phyloP scores from a whole-genome alignment of 2,797 vertebrate genomes.

The Prionace glauca region DNA sequence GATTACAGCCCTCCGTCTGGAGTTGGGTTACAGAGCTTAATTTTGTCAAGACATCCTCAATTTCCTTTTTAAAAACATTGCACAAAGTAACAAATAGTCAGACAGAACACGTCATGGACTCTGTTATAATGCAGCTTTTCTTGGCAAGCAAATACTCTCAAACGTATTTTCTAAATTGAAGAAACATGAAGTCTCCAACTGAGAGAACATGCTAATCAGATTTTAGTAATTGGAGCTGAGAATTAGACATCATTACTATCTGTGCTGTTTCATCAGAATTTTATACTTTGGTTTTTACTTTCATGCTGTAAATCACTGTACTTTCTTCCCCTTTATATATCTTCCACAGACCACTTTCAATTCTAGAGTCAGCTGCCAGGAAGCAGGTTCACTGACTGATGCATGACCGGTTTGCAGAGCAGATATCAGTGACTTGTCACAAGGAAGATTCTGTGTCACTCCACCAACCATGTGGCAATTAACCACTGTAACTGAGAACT shows the following conservation, averaged over 20 bases:
- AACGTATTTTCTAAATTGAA: neutral
- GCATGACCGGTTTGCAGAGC: neutral
- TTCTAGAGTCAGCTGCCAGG: too few relatives aligned
- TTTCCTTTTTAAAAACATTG: constrained; percentile 33
- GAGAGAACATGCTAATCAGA: neutral
- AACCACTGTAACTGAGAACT: neutral
- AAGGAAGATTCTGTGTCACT: neutral
- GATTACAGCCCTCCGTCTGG: constrained; percentile 35
- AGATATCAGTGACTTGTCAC: neutral
- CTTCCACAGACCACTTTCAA: neutral
- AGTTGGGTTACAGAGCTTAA: constrained; percentile 7
- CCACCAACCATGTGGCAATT: neutral
- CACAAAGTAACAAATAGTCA: constrained; percentile 35
- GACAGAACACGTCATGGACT: constrained; percentile 33
- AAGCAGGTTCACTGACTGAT: neutral
- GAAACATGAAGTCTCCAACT: neutral
- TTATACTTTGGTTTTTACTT: neutral
- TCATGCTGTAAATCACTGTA: neutral
- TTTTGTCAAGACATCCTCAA: neutral
- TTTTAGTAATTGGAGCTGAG: neutral
- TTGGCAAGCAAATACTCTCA: constrained; percentile 2
- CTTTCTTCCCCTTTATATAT: neutral
- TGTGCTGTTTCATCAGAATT: neutral
- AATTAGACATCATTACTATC: neutral
- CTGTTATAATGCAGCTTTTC: constrained; percentile 24